Percentiles rank a stretch among this genome's conserved stretches.
Conservation (phyloP, 2,113 vertebrate species). For the Eretmochelys imbricata region DNA sequence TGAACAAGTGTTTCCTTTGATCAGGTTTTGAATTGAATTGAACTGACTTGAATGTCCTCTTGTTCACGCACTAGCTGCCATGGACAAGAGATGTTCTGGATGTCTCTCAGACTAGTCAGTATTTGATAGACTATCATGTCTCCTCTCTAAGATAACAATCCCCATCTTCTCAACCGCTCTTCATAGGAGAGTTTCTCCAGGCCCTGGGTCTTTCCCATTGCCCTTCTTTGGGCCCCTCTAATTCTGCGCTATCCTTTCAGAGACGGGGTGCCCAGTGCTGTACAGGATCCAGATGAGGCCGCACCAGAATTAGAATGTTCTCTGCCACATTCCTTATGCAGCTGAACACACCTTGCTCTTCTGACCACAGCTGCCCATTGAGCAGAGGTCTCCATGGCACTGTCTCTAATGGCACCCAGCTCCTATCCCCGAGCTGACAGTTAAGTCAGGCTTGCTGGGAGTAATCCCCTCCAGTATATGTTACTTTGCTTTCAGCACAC, state of each 20-base stretch:
- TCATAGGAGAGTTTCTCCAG: neutral
- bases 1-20: neutral
- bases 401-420: neutral
- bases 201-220: neutral
- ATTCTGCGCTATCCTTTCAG: neutral
- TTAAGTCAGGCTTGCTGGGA: accelerated
- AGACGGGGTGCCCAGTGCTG: neutral
- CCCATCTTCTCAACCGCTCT: neutral
- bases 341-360: too few relatives aligned
- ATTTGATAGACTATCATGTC: neutral
- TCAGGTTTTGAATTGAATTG: neutral
- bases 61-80: neutral
- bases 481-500: accelerated
- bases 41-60: neutral
- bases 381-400: too few relatives aligned
- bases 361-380: too few relatives aligned
- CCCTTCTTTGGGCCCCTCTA: neutral
- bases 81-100: neutral
- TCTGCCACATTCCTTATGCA: neutral
- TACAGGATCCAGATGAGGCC: neutral
- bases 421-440: neutral
- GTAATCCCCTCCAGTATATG: neutral
- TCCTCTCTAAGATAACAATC: neutral
- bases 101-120: neutral
- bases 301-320: neutral